Base-by-base conservation (phyloP, 2,888 invertebrate species). In the Scaeva pyrastri region DNA sequence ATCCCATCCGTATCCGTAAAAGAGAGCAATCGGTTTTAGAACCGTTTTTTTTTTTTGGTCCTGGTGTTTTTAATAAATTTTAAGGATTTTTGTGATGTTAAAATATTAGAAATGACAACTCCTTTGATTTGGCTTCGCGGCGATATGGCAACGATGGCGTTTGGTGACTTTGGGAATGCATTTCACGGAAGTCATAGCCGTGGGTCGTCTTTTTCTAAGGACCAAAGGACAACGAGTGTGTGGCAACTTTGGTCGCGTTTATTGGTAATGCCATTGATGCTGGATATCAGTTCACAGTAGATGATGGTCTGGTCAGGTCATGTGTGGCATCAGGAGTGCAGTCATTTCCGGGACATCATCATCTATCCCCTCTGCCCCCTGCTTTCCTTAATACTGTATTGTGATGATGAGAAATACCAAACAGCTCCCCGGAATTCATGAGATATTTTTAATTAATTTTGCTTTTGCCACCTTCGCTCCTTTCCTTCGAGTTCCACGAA, bases 361-460 rank as follows among this genome's bases (percentile, higher is more conserved):
- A 31, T 31, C 5, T 50, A 1, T 11, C 36, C 12, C 12, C 31
- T 26, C 6, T 26, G 31, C 41, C 41, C 16, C 39, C 11, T 2
- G 39, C 31, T 39, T n/a, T n/a, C n/a, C n/a, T n/a, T 56, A 50
- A 43, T 72, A 45, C 23, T 52, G 78, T n/a, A n/a, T 62, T 78
- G 66, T 74, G 74, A 71, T 78, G 76, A 78, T 74, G 77, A 64
- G 77, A 86, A 86, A 82, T 86, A 66, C 82, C 82, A 86, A 82
- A 86, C 77, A 82, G 43, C 77, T 48, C 60, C 14, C 43, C 31
- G 12, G 50, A 16, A 60, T 70, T 82, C 58, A 23, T 71, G 45
- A 71, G 82, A 86, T 74, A 71, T 86, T 86, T 86, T 86, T 86
- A 86, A 86, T 86, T 86, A 86, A 86, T 82, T 86, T 82, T 78